phyloP scores from a whole-genome alignment of 2,888 invertebrate genomes.

The Caenorhabditis imperialis region DNA sequence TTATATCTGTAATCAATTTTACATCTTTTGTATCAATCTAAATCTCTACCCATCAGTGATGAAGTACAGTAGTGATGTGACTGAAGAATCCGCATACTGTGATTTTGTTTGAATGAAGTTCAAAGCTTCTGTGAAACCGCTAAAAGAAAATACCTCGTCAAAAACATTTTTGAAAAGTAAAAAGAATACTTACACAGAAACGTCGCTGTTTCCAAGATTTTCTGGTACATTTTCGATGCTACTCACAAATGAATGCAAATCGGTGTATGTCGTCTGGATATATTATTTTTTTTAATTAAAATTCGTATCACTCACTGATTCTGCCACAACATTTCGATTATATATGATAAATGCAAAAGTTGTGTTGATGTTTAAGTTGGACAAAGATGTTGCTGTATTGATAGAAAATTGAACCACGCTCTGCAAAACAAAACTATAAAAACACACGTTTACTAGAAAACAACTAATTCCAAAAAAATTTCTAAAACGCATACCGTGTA shows the following conservation, averaged over 20 bases:
- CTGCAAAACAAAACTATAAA: too few relatives aligned
- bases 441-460: too few relatives aligned
- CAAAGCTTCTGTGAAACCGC: slow-evolving; percentile 38
- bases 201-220: slow-evolving; percentile 20
- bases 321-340: slow-evolving; percentile 27
- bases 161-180: too few relatives aligned
- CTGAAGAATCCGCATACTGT: slow-evolving; percentile 21
- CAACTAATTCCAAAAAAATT: background rate
- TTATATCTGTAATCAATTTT: slow-evolving; percentile 14
- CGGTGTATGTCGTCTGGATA: slow-evolving; percentile 16
- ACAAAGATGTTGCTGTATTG: slow-evolving; percentile 18
- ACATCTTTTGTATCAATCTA: too few relatives aligned
- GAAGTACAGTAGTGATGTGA: slow-evolving; percentile 27
- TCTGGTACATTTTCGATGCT: slow-evolving; percentile 16
- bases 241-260: slow-evolving; percentile 7
- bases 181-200: slow-evolving; percentile 36
- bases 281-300: too few relatives aligned
- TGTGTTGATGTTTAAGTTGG: slow-evolving; percentile 20
- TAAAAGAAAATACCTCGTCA: too few relatives aligned
- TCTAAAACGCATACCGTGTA: slow-evolving; percentile 8
- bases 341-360: slow-evolving; percentile 42
- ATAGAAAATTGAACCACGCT: slow-evolving; percentile 23
- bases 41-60: slow-evolving; percentile 37
- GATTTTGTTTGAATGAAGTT: slow-evolving; percentile 38
- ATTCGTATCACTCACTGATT: slow-evolving; percentile 47